Conservation (phyloP, 2,113 vertebrate species). For the Dicerorhinus sumatrensis region DNA sequence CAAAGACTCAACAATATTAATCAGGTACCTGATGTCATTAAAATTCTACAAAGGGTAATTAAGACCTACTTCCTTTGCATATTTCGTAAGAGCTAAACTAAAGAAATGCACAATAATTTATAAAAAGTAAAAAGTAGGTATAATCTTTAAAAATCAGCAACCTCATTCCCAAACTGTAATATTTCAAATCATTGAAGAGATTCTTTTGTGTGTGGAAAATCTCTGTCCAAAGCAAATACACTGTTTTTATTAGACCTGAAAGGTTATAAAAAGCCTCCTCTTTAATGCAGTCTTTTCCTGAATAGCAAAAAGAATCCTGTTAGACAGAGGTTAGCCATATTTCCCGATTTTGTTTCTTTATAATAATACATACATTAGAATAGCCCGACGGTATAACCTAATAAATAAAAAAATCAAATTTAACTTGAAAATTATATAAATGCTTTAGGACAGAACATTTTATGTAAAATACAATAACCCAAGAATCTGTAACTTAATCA, state of each 20-base stretch:
- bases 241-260: slow-evolving; percentile 38
- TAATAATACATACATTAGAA: slow-evolving; percentile 1
- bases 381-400: neutral
- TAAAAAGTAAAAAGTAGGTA: slow-evolving; percentile 19
- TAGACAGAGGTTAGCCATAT: neutral
- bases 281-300: slow-evolving; percentile 6
- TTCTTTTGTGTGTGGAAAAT: neutral
- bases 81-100: slow-evolving; percentile 11
- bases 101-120: neutral
- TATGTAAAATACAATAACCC: slow-evolving; percentile 9
- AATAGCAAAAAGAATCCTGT: slow-evolving; percentile 1
- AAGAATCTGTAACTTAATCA: slow-evolving; percentile 20
- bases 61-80: slow-evolving; percentile 33
- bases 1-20: slow-evolving; percentile 44
- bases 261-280: slow-evolving; percentile 36
- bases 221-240: slow-evolving; percentile 26
- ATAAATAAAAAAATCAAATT: slow-evolving; percentile 48
- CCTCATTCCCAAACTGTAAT: neutral
- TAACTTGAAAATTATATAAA: slow-evolving; percentile 45
- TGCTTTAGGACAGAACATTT: neutral
- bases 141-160: slow-evolving; percentile 20
- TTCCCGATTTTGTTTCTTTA: slow-evolving; percentile 8
- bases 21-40: neutral
- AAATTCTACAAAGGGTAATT: slow-evolving; percentile 46
- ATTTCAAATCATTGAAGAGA: slow-evolving; percentile 26